Evolutionary conservation across 2,113 vertebrate genomes (phyloP).

Genomic region (Corvus hawaiiensis): DNA sequence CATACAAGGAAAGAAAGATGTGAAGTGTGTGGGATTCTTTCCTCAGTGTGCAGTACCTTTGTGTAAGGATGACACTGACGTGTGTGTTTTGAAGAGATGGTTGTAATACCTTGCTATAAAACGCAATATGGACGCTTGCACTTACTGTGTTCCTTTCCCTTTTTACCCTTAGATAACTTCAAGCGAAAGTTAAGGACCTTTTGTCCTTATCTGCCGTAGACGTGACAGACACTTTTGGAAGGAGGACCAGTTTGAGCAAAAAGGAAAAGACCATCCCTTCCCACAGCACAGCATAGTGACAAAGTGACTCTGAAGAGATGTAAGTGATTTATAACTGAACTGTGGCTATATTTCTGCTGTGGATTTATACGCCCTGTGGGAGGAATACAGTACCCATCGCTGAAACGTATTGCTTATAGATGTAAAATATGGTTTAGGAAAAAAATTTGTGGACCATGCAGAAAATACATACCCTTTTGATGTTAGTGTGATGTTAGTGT

Average conservation of each 20-base stretch:
- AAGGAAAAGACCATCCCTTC: background rate
- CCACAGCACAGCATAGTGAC: background rate
- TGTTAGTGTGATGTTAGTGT: background rate
- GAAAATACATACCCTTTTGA: background rate
- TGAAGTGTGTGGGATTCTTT: background rate
- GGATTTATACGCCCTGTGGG: background rate
- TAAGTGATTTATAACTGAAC: slow-evolving; percentile 56
- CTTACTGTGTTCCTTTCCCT: background rate
- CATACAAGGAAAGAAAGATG: background rate
- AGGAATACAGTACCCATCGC: background rate
- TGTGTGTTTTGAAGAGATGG: background rate
- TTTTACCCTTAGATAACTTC: slow-evolving; percentile 10
- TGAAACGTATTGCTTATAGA: background rate
- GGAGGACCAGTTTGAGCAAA: slow-evolving; percentile 18
- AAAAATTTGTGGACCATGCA: background rate
- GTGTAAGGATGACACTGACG: background rate
- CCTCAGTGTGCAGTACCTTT: background rate
- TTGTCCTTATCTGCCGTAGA: slow-evolving; percentile 31
- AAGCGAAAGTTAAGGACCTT: slow-evolving; percentile 13
- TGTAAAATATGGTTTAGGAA: background rate
- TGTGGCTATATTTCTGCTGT: background rate
- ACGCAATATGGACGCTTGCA: background rate
- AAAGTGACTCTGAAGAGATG: slow-evolving; percentile 48
- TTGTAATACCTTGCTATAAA: background rate
- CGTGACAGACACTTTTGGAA: slow-evolving; percentile 19